Conservation (phyloP, 2,113 vertebrate species). For the Bubo bubo region DNA sequence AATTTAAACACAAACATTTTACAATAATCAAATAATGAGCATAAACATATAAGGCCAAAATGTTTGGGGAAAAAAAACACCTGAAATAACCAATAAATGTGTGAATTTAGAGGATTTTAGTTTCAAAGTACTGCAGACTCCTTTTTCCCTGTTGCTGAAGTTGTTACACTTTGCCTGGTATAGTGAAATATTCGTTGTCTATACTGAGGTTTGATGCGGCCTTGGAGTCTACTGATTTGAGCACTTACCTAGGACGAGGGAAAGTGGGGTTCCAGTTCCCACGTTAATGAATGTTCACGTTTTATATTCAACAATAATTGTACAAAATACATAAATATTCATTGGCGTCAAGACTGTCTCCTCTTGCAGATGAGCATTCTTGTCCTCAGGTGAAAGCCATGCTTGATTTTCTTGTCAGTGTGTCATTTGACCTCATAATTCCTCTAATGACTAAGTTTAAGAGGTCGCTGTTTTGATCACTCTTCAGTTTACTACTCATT, state of each 20-base stretch:
- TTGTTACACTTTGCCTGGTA: neutral
- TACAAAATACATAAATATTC: conserved; percentile 4
- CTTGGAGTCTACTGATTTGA: neutral
- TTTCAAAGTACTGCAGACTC: neutral
- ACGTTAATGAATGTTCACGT: neutral
- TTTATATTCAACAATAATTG: conserved; percentile 6
- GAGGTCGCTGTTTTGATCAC: neutral
- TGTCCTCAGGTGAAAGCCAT: neutral
- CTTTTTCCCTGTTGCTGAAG: neutral
- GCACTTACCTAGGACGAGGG: neutral
- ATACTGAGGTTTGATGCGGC: neutral
- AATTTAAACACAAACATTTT: neutral
- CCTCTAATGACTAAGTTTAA: neutral
- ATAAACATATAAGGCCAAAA: neutral
- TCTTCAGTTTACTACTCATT: neutral
- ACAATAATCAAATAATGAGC: neutral
- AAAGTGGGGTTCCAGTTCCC: neutral
- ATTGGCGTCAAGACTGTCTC: neutral
- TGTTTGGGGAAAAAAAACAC: fast-evolving
- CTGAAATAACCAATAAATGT: neutral
- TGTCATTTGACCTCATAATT: neutral
- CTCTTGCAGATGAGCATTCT: neutral
- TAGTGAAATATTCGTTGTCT: neutral
- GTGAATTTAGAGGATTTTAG: neutral
- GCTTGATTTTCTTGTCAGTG: neutral